These are phyloP conservation scores for Agelas oroides DNA, from an alignment of 37 sponge, comb jelly and placozoan species.

Conservation along the genomic window DNA sequence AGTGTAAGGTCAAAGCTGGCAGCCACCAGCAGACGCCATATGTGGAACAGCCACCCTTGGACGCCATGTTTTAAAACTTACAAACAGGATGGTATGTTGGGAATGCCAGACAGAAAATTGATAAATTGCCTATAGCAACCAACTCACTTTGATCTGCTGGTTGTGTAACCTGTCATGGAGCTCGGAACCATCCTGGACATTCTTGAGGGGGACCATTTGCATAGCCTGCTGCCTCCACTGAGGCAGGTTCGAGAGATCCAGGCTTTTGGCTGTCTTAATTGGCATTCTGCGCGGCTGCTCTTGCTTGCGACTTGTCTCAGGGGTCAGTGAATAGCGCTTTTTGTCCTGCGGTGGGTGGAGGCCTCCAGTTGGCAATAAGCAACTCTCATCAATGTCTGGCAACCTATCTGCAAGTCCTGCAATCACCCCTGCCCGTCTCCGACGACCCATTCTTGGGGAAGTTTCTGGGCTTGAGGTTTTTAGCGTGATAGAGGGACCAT, in stretches of 20 bases:
- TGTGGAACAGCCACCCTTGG: no score
- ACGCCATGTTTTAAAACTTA: no score
- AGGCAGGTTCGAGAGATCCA: slow-evolving; percentile 37
- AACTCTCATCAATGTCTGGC: neutral
- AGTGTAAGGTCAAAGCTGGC: no score
- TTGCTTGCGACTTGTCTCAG: slow-evolving; percentile 8
- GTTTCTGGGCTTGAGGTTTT: neutral
- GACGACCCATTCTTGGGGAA: neutral
- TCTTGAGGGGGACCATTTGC: slow-evolving; percentile 24
- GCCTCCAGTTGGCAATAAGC: neutral
- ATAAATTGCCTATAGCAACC: no score
- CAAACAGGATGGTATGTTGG: no score
- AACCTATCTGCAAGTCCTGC: neutral
- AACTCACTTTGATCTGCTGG: slow-evolving; percentile 30
- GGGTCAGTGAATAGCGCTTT: slow-evolving; percentile 43
- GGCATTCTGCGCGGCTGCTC: neutral
- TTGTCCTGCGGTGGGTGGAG: no score
- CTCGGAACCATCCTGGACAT: slow-evolving; percentile 29
- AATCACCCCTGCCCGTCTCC: neutral
- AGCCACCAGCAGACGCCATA: no score
- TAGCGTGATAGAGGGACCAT: neutral
- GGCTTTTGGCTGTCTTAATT: slow-evolving; percentile 2
- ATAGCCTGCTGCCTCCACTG: slow-evolving; percentile 22
- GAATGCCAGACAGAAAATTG: no score
- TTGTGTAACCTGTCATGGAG: slow-evolving; percentile 40